Conservation (phyloP, 1,140 invertebrate genomes). For the Portunus trituberculatus region DNA sequence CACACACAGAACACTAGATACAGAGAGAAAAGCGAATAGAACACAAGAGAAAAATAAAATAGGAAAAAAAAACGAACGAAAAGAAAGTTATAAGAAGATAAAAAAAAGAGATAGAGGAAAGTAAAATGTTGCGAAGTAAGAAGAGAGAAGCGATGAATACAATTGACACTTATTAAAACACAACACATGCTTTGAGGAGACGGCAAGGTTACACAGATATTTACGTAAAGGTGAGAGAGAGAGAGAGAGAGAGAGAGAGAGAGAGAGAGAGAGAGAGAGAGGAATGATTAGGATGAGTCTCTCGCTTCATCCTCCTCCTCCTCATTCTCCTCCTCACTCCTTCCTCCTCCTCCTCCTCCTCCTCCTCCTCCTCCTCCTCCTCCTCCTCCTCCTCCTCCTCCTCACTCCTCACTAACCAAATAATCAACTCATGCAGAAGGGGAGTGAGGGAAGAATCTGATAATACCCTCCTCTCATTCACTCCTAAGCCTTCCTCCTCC, state of each 20-base stretch:
- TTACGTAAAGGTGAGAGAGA: background rate
- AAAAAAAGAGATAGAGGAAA: too few relatives aligned
- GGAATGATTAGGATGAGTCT: background rate
- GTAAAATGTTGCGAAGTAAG: too few relatives aligned
- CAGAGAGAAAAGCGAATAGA: too few relatives aligned
- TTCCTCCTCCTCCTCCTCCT: background rate
- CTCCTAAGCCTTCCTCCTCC: background rate
- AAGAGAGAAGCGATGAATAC: too few relatives aligned
- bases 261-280: background rate
- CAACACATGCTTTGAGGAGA: too few relatives aligned
- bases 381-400: background rate
- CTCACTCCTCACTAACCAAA: background rate
- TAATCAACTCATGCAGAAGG: background rate
- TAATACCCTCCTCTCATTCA: conserved; percentile 24
- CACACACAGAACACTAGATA: too few relatives aligned
- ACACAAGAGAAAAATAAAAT: too few relatives aligned
- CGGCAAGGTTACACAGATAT: too few relatives aligned
- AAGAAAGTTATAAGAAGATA: too few relatives aligned
- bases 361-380: background rate
- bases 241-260: background rate
- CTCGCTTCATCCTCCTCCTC: background rate
- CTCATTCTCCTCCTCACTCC: background rate
- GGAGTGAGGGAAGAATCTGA: background rate
- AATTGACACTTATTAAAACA: too few relatives aligned
- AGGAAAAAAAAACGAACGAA: too few relatives aligned